Base-by-base conservation (phyloP, 2,888 invertebrate genomes). In the Tetranychus piercei region DNA sequence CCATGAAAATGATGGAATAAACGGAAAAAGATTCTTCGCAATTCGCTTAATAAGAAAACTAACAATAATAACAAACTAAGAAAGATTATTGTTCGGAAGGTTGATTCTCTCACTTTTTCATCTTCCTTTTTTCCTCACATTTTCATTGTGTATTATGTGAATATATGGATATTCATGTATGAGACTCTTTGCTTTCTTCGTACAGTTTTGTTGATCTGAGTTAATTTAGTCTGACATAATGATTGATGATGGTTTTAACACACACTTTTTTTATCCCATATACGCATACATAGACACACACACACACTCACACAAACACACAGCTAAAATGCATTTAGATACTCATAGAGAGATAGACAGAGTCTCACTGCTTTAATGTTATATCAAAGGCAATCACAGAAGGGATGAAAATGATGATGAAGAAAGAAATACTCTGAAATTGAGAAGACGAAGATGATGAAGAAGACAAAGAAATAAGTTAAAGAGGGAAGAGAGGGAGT, bases 161-260 rank as follows among this genome's bases (percentile, higher is more conserved):
- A 11, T 23, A 23, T 23, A 69, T 15, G 9, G 34, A 9, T 34
- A n/a, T 69, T 69, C n/a, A 18, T 20, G 69, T 20, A 69, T 20
- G n/a, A 18, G 69, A 23, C 9, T 15, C 15, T 23, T 20, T 22
- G 69, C 22, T 9, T 15, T 15, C 15, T 11, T 9, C 15, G 67
- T 6, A 45, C 45, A 75, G 75, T 75, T 75, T 75, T 75, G 75
- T 75, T 75, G 75, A 75, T 75, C 75, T 70, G 77, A 78, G 78
- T 78, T 78, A 78, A 78, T 78, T 77, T 78, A 78, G 77, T 74
- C 77, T 75, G 78, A 78, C 78, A 78, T 76, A 74, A 78, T 78
- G 78, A 78, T 78, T 78, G 78, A 78, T 78, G 74, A 74, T 66
- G 74, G 73, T 66, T 75, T 75, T 71, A 73, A 75, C 67, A 65